phyloP scores from a whole-genome alignment of 2,113 vertebrate species.

The Clarias gariepinus region DNA sequence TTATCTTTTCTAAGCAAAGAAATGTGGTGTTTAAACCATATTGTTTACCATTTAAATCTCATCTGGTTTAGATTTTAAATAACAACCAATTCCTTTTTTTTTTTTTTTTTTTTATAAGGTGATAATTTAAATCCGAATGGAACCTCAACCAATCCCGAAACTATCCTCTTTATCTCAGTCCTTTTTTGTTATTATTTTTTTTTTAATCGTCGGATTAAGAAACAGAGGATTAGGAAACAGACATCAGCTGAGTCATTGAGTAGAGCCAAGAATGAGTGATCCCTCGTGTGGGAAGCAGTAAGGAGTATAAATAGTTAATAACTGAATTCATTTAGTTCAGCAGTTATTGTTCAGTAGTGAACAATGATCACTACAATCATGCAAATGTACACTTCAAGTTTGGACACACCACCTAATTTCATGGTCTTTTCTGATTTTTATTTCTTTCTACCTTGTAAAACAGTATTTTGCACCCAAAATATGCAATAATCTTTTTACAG shows the following conservation, averaged over 20 bases:
- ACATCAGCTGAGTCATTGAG: not conserved
- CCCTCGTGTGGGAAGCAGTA: not conserved
- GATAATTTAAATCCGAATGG: not conserved
- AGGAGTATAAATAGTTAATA: not conserved
- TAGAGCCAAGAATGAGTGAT: not conserved
- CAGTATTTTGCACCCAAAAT: too few relatives aligned
- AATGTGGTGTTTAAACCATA: not conserved
- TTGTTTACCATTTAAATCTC: not conserved
- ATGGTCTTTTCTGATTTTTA: too few relatives aligned
- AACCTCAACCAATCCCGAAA: not conserved
- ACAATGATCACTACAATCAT: not conserved
- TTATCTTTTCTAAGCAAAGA: not conserved
- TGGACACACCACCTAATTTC: too few relatives aligned
- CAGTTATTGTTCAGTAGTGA: not conserved
- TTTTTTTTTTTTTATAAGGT: not conserved
- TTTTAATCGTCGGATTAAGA: not conserved
- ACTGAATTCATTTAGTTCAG: not conserved
- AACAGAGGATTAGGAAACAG: too few relatives aligned
- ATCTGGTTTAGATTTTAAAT: not conserved
- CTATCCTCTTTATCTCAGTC: not conserved
- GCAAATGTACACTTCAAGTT: not conserved
- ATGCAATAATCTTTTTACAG: too few relatives aligned
- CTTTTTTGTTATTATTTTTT: not conserved
- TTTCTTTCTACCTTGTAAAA: too few relatives aligned
- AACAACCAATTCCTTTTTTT: not conserved